phyloP scores from a whole-genome alignment of 2,888 invertebrate genomes.

The Drosophila infuscata region DNA sequence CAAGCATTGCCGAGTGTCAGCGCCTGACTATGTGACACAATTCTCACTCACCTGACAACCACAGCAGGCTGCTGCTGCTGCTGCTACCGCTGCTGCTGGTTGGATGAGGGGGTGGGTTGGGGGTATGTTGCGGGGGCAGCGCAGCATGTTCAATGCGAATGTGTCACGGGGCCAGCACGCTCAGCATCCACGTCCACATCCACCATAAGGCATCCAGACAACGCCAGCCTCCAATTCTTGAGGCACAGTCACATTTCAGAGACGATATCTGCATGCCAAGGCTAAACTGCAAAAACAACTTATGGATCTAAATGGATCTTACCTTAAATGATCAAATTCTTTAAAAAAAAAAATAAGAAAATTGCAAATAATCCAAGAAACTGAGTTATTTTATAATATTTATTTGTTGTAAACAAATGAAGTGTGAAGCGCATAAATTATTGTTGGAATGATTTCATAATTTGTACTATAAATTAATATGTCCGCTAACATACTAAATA shows the following conservation, averaged over 20 bases:
- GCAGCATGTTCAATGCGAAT: conserved; percentile 74
- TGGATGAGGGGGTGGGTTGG: background rate
- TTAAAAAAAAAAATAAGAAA: too few species aligned
- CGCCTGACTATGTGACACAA: conserved; percentile 81
- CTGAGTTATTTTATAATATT: background rate
- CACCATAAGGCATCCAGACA: conserved; percentile 21
- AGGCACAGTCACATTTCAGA: conserved; percentile 32
- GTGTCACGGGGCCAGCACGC: conserved; percentile 78
- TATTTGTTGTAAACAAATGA: background rate
- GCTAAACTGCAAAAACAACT: conserved; percentile 24
- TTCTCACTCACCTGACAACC: conserved; percentile 81
- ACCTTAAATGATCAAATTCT: conserved; percentile 4
- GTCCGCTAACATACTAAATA: background rate
- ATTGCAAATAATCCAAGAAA: background rate
- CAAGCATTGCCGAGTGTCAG: conserved; percentile 65
- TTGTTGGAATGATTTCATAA: background rate
- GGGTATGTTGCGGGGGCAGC: conserved; percentile 55
- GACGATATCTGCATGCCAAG: conserved; percentile 26
- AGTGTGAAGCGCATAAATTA: background rate
- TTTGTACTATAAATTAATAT: background rate
- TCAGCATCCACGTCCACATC: conserved; percentile 42
- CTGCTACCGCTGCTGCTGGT: conserved; percentile 13
- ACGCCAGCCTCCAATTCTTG: conserved; percentile 5
- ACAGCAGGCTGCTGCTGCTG: conserved; percentile 48
- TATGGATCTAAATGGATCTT: conserved; percentile 3